These are phyloP conservation scores for Phrynocephalus versicolor DNA, from an alignment of 2,113 vertebrate genomes.

Conservation along the genomic window DNA sequence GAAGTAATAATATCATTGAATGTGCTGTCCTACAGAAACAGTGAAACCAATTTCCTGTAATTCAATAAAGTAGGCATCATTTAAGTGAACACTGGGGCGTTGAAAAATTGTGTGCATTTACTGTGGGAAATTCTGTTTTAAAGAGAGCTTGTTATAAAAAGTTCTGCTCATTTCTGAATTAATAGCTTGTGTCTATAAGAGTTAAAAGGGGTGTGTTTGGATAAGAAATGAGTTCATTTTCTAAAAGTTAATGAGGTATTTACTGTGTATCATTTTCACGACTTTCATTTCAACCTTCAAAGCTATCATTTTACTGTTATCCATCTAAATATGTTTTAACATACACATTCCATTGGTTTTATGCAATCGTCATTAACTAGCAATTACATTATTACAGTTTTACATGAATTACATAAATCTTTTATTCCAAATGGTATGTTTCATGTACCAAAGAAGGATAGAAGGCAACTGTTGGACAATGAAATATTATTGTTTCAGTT, in stretches of 20 bases:
- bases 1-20: neutral
- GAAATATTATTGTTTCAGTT: neutral
- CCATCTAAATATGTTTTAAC: neutral
- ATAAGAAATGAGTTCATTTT: constrained; percentile 15
- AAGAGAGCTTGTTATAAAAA: neutral
- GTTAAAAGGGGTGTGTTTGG: neutral
- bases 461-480: neutral
- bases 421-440: neutral
- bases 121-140: neutral
- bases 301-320: neutral
- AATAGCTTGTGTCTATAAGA: neutral
- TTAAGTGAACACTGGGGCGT: neutral
- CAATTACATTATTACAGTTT: constrained; percentile 9
- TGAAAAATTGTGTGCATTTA: neutral
- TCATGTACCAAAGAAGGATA: neutral
- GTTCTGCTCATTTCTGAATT: neutral
- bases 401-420: neutral
- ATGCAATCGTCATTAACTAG: constrained; percentile 9
- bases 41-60: neutral
- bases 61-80: neutral
- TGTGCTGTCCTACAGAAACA: neutral
- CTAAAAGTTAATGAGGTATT: constrained; percentile 18
- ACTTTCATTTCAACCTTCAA: neutral
- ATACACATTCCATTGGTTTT: constrained; percentile 1
- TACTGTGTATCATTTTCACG: neutral